Base-by-base conservation (phyloP, 1,140 invertebrate genomes). In the Eueides isabella region DNA sequence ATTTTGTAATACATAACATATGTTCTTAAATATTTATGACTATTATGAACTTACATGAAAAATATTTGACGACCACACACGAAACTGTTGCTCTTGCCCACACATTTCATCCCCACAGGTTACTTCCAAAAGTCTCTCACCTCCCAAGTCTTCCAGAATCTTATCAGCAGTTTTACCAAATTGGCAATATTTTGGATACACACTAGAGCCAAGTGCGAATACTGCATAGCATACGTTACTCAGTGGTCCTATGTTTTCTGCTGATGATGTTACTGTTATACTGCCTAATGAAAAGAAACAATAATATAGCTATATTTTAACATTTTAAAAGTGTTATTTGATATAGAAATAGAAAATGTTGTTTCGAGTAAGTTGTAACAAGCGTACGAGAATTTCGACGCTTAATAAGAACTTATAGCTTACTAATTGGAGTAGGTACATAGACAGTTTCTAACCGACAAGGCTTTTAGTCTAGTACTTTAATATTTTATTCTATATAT, bases 181-280 rank as follows among this genome's bases (percentile, higher is more conserved):
- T 33, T 98, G 97, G 87, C 98, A 98, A 88, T 98, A 99, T 85
- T 99, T 99, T 0, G 98, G 98, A 94, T 99, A 99, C 1, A 98
- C 98, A 77, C 97, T 98, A 2, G 98, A 99, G 12, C 98, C 98
- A 4, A 99, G 91, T 0, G 96, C 98, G 90, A 99, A 99, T 1
- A 99, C 98, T 0, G 98, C 98, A 87, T 97, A 99, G 87, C 98
- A 96, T 19, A 98, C 97, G 79, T 98, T 98, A 83, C 97, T 97
- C 1, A 98, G 91, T 9, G 97, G 97, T 19, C 97, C 97, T 85
- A 98, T 97, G 74, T 95, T 96, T 83, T 97, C 97, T 78, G 96
- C 96, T n/a, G 95, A 94, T 80, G 97, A 96, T 16, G 96, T 95
- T 76, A 97, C 97, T 28, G 79, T 82, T 62, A 87, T 71, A 48